phyloP scores from a whole-genome alignment of 2,113 vertebrate species.

The Riparia riparia region DNA sequence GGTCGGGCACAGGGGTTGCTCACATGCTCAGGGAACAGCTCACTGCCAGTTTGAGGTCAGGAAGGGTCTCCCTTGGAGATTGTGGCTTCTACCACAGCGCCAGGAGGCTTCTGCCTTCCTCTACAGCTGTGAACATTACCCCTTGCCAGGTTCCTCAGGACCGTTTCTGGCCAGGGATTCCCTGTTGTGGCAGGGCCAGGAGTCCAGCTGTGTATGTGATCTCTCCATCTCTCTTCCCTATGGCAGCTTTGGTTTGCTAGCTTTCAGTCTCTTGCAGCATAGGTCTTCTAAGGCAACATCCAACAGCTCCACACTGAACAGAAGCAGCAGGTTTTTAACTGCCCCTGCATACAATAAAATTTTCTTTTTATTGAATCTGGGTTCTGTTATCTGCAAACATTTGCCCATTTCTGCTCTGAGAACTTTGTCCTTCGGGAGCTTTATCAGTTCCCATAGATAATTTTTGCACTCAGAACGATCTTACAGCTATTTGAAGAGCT shows the following conservation, averaged over 20 bases:
- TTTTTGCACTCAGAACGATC: neutral
- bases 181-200: neutral
- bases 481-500: neutral
- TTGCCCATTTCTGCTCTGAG: neutral
- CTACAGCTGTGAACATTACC: neutral
- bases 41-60: neutral
- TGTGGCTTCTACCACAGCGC: neutral
- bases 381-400: neutral
- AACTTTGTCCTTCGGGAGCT: constrained; percentile 9
- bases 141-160: neutral
- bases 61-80: neutral
- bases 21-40: neutral
- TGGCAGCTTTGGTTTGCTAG: neutral
- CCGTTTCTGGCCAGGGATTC: neutral
- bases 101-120: neutral
- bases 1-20: accelerated
- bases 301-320: neutral
- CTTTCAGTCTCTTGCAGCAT: neutral
- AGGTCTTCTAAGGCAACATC: neutral
- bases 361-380: neutral
- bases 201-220: neutral
- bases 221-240: neutral
- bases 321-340: neutral
- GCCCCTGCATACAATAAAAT: neutral
- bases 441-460: neutral